A percentile compares a stretch with the other conserved stretches of the same genome.
These are phyloP conservation scores for Piaya cayana DNA, from an alignment of 2,113 vertebrate genomes.

Conservation along the genomic window DNA sequence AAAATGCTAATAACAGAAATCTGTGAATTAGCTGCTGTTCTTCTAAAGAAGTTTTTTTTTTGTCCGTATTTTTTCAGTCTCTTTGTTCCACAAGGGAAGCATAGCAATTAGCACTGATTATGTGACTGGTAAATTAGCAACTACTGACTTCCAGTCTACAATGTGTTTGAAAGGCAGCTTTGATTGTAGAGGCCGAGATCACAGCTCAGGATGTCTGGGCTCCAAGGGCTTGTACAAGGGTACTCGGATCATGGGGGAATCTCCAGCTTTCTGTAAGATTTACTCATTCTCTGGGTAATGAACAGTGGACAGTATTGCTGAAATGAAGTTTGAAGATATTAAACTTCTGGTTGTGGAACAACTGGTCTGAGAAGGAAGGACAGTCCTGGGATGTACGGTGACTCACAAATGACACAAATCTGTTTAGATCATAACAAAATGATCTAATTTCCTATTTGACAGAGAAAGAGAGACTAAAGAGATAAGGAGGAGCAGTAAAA, in stretches of 20 bases:
- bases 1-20: slow-evolving; percentile 1
- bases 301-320: not conserved
- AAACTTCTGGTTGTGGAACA: not conserved
- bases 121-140: not conserved
- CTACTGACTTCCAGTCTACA: not conserved
- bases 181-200: not conserved
- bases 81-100: not conserved
- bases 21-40: not conserved
- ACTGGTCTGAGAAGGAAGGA: not conserved
- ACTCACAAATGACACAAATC: not conserved
- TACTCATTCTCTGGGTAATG: not conserved
- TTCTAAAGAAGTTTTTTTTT: not conserved
- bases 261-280: not conserved
- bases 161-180: not conserved
- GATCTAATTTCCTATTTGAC: not conserved
- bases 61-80: not conserved
- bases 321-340: not conserved
- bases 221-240: not conserved
- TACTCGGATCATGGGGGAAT: not conserved
- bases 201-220: not conserved
- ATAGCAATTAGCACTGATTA: not conserved
- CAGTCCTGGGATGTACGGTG: not conserved
- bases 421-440: not conserved
- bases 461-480: not conserved
- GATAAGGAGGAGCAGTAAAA: not conserved